A percentile compares a stretch with the other conserved stretches of the same genome.
Conservation (phyloP, 2,888 invertebrate species). For the Cosmia trapezina region DNA sequence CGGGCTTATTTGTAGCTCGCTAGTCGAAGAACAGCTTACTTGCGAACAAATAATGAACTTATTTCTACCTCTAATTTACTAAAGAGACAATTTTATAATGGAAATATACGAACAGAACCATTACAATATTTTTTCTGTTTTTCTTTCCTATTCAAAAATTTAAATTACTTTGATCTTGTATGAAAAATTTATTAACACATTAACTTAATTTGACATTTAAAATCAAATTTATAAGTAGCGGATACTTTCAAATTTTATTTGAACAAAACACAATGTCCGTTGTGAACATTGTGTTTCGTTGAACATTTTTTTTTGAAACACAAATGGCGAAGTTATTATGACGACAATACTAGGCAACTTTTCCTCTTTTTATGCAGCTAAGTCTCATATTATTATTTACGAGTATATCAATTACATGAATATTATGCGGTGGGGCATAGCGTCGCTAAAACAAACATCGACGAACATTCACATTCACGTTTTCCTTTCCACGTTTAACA, state of each 20-base stretch:
- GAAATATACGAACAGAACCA: slow-evolving; percentile 5
- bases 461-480: slow-evolving; percentile 46
- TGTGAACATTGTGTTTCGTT: too few species aligned
- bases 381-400: slow-evolving; percentile 56
- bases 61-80: slow-evolving; percentile 28
- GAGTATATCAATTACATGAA: slow-evolving; percentile 50
- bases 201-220: slow-evolving; percentile 16
- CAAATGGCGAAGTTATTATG: slow-evolving; percentile 29
- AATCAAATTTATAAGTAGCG: too few species aligned
- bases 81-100: slow-evolving; percentile 11
- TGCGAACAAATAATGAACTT: slow-evolving; percentile 44
- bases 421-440: slow-evolving; percentile 44
- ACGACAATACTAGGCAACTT: slow-evolving; percentile 27
- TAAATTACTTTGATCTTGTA: slow-evolving; percentile 7
- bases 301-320: too few species aligned
- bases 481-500: slow-evolving; percentile 63
- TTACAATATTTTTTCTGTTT: slow-evolving; percentile 5
- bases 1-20: slow-evolving; percentile 45
- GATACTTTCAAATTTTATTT: slow-evolving; percentile 13
- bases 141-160: neutral
- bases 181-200: neutral
- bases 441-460: slow-evolving; percentile 50
- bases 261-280: slow-evolving; percentile 14
- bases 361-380: slow-evolving; percentile 35
- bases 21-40: slow-evolving; percentile 41